Evolutionary conservation across 1,140 invertebrate genomes (phyloP), one percentile per base, ranked within the genome.

Genomic region (Phymorhynchus buccinoides): DNA sequence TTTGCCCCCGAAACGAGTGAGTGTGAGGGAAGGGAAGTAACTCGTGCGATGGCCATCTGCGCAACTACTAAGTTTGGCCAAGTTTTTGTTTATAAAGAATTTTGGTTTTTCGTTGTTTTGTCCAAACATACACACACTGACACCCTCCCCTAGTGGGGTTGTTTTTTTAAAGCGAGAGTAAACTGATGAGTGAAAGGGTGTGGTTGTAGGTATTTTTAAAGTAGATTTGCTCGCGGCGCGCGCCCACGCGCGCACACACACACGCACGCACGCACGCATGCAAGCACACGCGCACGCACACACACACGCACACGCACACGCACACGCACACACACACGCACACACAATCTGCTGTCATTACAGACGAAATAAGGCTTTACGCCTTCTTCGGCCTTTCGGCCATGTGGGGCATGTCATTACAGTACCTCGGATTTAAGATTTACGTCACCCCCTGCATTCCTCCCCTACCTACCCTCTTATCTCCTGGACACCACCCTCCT

Each of bases 41-140:
- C 77, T 56, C 77, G 77, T 56, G 77, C 77, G 7, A 39, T 37
- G 73, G 73, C 73, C 73, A 75, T 79, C 77, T 79, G 77, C 77
- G n/a, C n/a, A n/a, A n/a, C n/a, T n/a, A 73, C 27, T 35, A 9
- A 71, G 27, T 39, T 35, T n/a, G 32, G 32, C 71, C 12, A 14
- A 73, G 37, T 37, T 73, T 35, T 32, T 32, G 14, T 32, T 73
- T 73, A 35, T 35, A 35, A 32, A 56, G 12, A 56, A 12, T 14
- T n/a, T n/a, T n/a, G n/a, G n/a, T n/a, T 12, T 12, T 9, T 71
- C 66, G 32, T 35, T 30, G 27, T 71, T 71, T 71, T 71, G 32
- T 14, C 0, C 66, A 71, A 12, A 71, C 27, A 71, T n/a, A 30
- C 27, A 30, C 32, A 71, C 27, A 71, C 32, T 22, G 12, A 30